These are phyloP conservation scores for Marcusenius ussheri DNA, from an alignment of 2,113 vertebrate genomes.

Conservation along the genomic window DNA sequence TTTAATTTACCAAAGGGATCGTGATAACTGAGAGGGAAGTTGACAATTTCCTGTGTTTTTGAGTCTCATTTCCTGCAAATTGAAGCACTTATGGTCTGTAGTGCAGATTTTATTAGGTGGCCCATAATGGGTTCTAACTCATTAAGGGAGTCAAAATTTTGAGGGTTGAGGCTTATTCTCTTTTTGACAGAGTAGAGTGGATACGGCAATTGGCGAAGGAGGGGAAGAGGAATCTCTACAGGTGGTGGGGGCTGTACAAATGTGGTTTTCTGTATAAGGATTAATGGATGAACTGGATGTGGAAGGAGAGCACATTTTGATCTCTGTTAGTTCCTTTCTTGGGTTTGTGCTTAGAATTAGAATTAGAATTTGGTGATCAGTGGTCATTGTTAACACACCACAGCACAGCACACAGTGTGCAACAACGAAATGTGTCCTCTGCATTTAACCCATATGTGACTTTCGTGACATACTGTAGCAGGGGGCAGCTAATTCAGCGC, in stretches of 20 bases:
- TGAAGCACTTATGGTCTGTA: not conserved
- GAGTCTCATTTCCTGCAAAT: conserved; percentile 5
- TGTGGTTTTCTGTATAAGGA: not conserved
- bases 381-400: no score
- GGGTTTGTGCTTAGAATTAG: not conserved
- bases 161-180: not conserved
- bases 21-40: not conserved
- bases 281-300: not conserved
- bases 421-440: no score
- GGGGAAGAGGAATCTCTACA: not conserved
- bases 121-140: not conserved
- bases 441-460: no score
- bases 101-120: not conserved
- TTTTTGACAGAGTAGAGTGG: not conserved
- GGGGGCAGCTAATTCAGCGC: no score
- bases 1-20: not conserved
- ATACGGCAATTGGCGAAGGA: not conserved
- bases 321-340: not conserved
- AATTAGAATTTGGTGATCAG: no score
- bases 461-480: no score
- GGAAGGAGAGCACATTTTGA: not conserved
- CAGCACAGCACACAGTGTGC: no score
- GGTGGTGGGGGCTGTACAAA: not conserved
- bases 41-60: conserved; percentile 5
- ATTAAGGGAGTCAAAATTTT: not conserved